Evolutionary conservation across 2,113 vertebrate genomes (phyloP), one percentile per base, ranked within the genome.

Genomic region (Chrysemys picta): DNA sequence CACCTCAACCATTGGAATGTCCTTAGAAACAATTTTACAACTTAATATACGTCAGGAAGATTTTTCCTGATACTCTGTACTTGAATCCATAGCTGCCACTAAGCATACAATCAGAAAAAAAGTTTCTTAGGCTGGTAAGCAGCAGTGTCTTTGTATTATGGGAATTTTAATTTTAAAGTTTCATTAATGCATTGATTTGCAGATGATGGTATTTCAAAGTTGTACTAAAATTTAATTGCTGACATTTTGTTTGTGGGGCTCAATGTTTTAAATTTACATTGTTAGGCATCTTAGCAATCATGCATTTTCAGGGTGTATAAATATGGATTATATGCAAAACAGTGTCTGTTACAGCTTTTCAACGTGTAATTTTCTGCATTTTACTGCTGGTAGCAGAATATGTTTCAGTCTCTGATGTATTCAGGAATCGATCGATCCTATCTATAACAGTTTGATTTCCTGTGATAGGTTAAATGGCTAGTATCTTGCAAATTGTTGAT

Each of bases 261-360:
- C 80, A 49, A 5, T 95, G 89, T 91, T 94, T 95, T 96, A 96
- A 96, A 96, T 97, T 94, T 93, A 57, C 95, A 93, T 92, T 88
- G 94, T 96, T 96, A 94, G 87, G 85, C 93, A 96, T 96, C 96
- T 96, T 94, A 95, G 96, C 89, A 95, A 69, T 91, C 69, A 78
- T 90, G 75, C 80, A 53, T 94, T 96, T 96, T 85, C 89, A 87
- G 87, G 93, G 3, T 87, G 22, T 87, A 94, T 95, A 92, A 96
- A 97, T 96, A 96, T 94, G 91, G 65, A 95, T 94, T 96, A 76
- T 81, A 95, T 95, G 95, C 89, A 94, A 97, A 97, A 0, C 27
- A 56, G 29, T 95, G 79, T 57, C 91, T 96, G 84, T 62, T 96
- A 69, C 91, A 88, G 87, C 87, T 93, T 94, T 92, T 91, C 53